Percentiles rank a stretch among this genome's conserved stretches.
These are phyloP conservation scores for Drosophila baimaii DNA, from an alignment of 1,140 invertebrate genomes.

Conservation along the genomic window DNA sequence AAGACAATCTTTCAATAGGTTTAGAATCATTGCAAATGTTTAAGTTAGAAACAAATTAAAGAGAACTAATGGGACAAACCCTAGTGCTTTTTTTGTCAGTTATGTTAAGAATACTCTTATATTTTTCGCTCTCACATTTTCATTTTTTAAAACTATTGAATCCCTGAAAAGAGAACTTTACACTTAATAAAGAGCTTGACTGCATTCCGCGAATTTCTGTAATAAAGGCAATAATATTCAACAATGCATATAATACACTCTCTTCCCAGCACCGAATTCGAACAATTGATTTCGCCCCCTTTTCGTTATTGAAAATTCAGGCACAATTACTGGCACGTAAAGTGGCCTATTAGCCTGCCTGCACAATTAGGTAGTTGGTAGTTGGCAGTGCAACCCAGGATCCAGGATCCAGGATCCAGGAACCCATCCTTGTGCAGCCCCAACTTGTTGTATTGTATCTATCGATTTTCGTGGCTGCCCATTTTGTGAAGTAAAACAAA, in stretches of 20 bases:
- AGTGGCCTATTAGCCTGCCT: conserved; percentile 15
- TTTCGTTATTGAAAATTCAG: conserved; percentile 3
- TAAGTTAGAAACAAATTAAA: too few relatives aligned
- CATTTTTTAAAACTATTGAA: not conserved
- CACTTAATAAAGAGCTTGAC: too few relatives aligned
- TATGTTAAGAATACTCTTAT: too few relatives aligned
- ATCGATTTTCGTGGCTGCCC: conserved; percentile 30
- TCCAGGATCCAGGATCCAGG: not conserved
- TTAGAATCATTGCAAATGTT: too few relatives aligned
- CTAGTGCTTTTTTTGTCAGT: too few relatives aligned
- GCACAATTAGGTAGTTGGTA: conserved; percentile 7
- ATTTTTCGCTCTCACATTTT: not conserved
- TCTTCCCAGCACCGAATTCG: not conserved
- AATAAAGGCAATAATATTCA: not conserved
- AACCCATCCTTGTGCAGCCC: not conserved
- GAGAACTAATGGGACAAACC: too few relatives aligned
- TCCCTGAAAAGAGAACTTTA: not conserved
- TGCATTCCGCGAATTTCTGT: too few relatives aligned
- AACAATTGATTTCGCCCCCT: conserved; percentile 3
- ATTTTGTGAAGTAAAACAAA: conserved; percentile 1
- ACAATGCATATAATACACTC: not conserved
- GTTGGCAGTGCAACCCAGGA: not conserved
- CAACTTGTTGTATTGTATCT: conserved; percentile 9
- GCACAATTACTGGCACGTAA: conserved; percentile 15
- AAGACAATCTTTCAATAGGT: too few relatives aligned